These are phyloP conservation scores for Dorcus hopei DNA, from an alignment of 2,888 invertebrate genomes.

Conservation along the genomic window DNA sequence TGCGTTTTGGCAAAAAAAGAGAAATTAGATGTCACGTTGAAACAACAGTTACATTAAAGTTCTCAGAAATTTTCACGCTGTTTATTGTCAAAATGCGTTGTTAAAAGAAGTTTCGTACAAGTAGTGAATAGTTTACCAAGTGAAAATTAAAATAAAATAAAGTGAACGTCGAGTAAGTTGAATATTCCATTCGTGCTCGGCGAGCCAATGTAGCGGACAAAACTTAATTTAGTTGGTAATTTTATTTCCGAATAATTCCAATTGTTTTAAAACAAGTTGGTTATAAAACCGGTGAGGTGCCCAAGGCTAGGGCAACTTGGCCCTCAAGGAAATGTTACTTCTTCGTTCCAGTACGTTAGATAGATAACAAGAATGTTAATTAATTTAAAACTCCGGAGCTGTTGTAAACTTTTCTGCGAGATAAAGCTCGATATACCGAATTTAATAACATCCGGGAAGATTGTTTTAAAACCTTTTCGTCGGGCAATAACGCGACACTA, in stretches of 20 bases:
- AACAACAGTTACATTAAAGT: too few relatives aligned
- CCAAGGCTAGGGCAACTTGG: slow-evolving; percentile 23
- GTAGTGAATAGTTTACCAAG: background rate
- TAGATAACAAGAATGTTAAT: slow-evolving; percentile 47
- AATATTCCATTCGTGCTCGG: slow-evolving; percentile 14
- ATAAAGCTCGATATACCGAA: slow-evolving; percentile 16
- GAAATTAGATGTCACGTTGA: too few relatives aligned
- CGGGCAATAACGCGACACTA: too few relatives aligned
- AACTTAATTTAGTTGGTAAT: slow-evolving; percentile 29
- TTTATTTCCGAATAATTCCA: slow-evolving; percentile 33
- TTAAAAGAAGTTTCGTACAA: too few relatives aligned
- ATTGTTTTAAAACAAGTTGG: slow-evolving; percentile 31
- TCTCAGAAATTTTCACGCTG: too few relatives aligned
- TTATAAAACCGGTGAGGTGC: slow-evolving; percentile 25
- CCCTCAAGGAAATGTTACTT: slow-evolving; percentile 40
- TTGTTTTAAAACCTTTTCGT: too few relatives aligned
- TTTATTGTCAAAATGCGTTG: too few relatives aligned
- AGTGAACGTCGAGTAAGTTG: background rate
- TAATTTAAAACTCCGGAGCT: slow-evolving; percentile 43
- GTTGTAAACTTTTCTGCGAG: slow-evolving; percentile 37
- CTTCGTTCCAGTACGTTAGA: slow-evolving; percentile 39
- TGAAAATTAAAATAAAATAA: slow-evolving; percentile 1
- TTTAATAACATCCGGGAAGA: background rate
- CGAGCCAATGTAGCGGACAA: slow-evolving; percentile 23
- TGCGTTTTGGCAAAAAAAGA: too few relatives aligned